Conservation (phyloP, 2,797 vertebrate species). For the Sebastes matsubarae region DNA sequence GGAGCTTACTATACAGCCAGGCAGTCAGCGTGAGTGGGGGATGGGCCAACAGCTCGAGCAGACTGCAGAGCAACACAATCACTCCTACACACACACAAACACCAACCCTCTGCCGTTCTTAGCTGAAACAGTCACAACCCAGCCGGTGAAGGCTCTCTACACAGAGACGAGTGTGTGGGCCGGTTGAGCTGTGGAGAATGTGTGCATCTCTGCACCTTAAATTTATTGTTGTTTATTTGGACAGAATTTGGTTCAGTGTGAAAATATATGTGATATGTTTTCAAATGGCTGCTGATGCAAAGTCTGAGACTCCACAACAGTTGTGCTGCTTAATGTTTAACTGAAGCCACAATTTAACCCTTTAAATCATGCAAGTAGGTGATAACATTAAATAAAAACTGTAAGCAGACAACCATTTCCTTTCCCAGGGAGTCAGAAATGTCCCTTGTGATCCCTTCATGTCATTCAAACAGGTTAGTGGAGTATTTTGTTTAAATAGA, state of each 20-base stretch:
- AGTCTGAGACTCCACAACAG: neutral
- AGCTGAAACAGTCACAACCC: constrained; percentile 35
- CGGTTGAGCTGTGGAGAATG: neutral
- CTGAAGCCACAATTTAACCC: neutral
- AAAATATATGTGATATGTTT: neutral
- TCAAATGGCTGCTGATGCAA: neutral
- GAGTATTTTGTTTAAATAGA: neutral
- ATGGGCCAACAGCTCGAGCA: constrained; percentile 67
- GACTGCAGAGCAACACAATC: constrained; percentile 53
- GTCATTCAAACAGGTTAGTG: neutral
- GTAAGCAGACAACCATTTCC: neutral
- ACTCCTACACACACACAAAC: constrained; percentile 36
- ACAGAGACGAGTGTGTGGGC: constrained; percentile 24
- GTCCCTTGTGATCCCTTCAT: neutral
- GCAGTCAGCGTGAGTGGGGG: constrained; percentile 71
- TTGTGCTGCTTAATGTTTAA: neutral
- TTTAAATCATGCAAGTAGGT: neutral
- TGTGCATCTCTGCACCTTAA: neutral
- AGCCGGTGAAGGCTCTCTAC: constrained; percentile 23
- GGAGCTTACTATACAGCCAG: constrained; percentile 46
- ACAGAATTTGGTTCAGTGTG: neutral
- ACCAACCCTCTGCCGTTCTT: constrained; percentile 11
- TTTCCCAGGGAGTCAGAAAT: neutral
- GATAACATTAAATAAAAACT: neutral
- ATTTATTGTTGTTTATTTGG: neutral